Evolutionary conservation across 2,113 vertebrate species (phyloP).

Genomic region (Rhinopomastus cyanomelas): DNA sequence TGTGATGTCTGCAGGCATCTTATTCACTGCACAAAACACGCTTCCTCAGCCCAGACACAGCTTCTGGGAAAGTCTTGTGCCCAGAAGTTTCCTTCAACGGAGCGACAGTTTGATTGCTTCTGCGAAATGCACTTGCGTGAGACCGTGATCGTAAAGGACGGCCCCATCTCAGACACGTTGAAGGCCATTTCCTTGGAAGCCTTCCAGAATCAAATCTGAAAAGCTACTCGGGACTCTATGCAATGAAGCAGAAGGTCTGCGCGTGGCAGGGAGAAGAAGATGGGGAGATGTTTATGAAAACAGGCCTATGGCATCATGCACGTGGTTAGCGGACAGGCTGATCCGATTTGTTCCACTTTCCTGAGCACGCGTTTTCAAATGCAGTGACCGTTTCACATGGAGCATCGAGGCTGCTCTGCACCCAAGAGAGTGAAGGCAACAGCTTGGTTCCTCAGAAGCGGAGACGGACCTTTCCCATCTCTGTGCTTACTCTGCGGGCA

Average conservation of each 20-base stretch:
- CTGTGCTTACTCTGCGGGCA: background rate
- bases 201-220: background rate
- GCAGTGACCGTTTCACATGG: background rate
- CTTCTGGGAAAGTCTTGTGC: slow-evolving; percentile 9
- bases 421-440: background rate
- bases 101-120: background rate
- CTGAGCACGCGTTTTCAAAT: background rate
- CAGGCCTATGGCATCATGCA: background rate
- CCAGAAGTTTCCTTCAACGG: background rate
- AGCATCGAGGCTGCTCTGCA: fast-evolving
- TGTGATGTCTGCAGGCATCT: slow-evolving; percentile 9
- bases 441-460: background rate
- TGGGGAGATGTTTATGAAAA: background rate
- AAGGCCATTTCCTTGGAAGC: background rate
- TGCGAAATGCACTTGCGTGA: background rate
- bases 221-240: background rate
- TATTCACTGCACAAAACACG: background rate
- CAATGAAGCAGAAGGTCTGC: background rate
- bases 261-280: background rate
- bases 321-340: background rate
- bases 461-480: background rate
- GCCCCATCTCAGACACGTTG: background rate
- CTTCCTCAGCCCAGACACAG: background rate
- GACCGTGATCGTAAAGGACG: background rate
- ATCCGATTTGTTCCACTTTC: background rate